Base-by-base conservation (phyloP, 2,888 invertebrate species). In the Euzophera pinguis region DNA sequence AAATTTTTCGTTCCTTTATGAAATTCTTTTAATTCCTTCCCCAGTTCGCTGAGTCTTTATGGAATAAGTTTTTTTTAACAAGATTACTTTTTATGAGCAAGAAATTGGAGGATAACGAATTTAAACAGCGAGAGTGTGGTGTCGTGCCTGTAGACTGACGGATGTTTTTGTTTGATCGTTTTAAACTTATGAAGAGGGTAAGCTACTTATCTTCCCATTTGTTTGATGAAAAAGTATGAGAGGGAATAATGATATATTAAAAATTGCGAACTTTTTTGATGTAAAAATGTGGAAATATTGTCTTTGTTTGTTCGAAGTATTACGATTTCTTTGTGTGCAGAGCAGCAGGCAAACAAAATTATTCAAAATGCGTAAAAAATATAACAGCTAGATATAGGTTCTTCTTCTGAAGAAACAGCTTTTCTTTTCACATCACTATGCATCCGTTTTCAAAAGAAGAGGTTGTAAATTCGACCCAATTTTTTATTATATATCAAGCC, bases 51-150 rank as follows among this genome's bases (percentile, higher is more conserved):
- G 59, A 70, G 70, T 66, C 77, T 84, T 85, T 86, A 81, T 86
- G 82, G 84, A 88, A 87, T 84, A 88, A 89, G 83, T 87, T 88
- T 82, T 79, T 71, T 69, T 72, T 85, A 87, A 90, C 86, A 79
- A 82, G 84, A 86, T 89, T 87, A 86, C 78, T 66, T 81, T 87
- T 87, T 84, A 88, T 78, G 84, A 76, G 75, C 66, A 71, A 78
- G 73, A 81, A 87, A 87, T 88, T 86, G 84, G 73, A 68, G 81
- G 77, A 81, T 84, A 85, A 86, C 80, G 81, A 84, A 81, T 83
- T 84, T 72, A 52, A 68, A 72, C 1, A 32, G 10, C 32, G 9
- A 22, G 22, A 22, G 22, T 5, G 22, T 22, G 63, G 56, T 60
- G 57, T 58, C 58, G 53, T 53, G 58, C 53, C 55, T 39, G 39